phyloP scores from a whole-genome alignment of 2,888 invertebrate genomes.

The Nezara viridula region DNA sequence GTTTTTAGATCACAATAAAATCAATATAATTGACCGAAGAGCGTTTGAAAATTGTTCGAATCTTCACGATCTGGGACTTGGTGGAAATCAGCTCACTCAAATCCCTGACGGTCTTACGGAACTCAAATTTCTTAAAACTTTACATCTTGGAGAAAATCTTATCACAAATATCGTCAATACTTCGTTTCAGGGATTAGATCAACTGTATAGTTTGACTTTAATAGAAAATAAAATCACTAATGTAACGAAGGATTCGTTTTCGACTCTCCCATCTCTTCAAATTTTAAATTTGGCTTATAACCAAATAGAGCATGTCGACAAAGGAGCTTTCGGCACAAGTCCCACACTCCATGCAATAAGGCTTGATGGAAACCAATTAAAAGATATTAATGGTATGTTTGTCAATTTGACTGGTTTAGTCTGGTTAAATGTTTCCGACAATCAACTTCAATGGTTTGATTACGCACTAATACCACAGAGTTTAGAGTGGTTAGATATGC shows the following conservation, averaged over 20 bases:
- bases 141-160: constrained; percentile 93
- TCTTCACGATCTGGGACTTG: constrained; percentile 88
- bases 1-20: constrained; percentile 87
- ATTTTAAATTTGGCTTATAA: constrained; percentile 91
- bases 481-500: constrained; percentile 91
- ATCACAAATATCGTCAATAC: constrained; percentile 86
- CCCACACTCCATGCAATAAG: constrained; percentile 87
- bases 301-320: constrained; percentile 86
- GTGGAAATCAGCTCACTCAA: constrained; percentile 84
- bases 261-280: constrained; percentile 86
- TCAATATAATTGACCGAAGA: constrained; percentile 82
- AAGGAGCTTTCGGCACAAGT: constrained; percentile 87
- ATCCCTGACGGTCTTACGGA: constrained; percentile 88
- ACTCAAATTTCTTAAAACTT: constrained; percentile 85
- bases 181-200: constrained; percentile 87
- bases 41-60: constrained; percentile 91
- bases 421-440: constrained; percentile 91
- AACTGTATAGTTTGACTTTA: constrained; percentile 87
- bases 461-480: constrained; percentile 91
- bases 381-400: constrained; percentile 93
- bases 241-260: constrained; percentile 87
- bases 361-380: constrained; percentile 88
- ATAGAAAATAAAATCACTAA: constrained; percentile 92
- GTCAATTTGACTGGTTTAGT: constrained; percentile 85
- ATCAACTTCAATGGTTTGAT: constrained; percentile 93